phyloP scores from a whole-genome alignment of 2,888 invertebrate species.

The Panzeria rudis region DNA sequence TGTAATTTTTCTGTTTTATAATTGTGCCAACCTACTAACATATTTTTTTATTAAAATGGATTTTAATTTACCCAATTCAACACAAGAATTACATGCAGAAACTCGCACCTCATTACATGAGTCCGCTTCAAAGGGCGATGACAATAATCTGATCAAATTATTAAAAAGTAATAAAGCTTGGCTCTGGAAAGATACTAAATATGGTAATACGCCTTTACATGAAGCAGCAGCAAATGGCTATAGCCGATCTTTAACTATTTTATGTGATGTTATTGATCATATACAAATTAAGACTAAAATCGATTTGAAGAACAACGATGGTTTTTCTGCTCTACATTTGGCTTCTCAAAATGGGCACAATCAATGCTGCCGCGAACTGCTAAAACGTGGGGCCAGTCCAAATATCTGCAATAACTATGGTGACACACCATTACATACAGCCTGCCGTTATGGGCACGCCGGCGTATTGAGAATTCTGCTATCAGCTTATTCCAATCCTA shows the following conservation, averaged over 20 bases:
- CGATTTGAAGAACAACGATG: constrained; percentile 88
- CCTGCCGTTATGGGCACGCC: constrained; percentile 97
- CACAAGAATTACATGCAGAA: constrained; percentile 39
- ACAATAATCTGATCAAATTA: constrained; percentile 47
- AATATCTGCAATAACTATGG: constrained; percentile 97
- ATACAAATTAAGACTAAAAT: constrained; percentile 64
- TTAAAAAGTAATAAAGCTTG: constrained; percentile 55
- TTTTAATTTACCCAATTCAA: constrained; percentile 58
- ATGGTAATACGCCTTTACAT: constrained; percentile 96
- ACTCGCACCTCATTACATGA: constrained; percentile 53
- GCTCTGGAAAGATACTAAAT: constrained; percentile 84
- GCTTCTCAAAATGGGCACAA: constrained; percentile 98
- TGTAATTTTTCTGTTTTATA: not conserved
- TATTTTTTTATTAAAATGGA: constrained; percentile 42
- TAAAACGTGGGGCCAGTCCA: constrained; percentile 93
- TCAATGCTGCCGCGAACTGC: constrained; percentile 94
- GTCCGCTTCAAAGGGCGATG: constrained; percentile 54
- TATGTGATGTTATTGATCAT: constrained; percentile 79
- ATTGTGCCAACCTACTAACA: constrained; percentile 17
- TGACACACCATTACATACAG: constrained; percentile 96
- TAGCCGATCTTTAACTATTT: constrained; percentile 91
- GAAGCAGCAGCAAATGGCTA: constrained; percentile 98
- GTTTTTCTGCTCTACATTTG: constrained; percentile 96
- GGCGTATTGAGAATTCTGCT: constrained; percentile 97
- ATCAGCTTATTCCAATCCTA: constrained; percentile 93